These are phyloP conservation scores for Gambusia affinis DNA, from an alignment of 2,113 vertebrate genomes.

Conservation along the genomic window DNA sequence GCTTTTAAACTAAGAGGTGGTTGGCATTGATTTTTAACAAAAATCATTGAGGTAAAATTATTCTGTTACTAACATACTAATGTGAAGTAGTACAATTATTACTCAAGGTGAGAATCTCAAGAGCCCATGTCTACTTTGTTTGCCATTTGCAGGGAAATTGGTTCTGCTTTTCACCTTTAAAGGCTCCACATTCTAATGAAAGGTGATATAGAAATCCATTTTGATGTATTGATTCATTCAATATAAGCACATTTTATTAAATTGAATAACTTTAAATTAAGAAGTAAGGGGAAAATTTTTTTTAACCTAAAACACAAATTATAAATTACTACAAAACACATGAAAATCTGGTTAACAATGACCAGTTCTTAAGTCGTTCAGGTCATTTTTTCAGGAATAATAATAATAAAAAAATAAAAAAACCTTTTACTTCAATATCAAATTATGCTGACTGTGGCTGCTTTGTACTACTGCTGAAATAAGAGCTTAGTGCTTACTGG, in stretches of 20 bases:
- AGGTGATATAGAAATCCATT: not conserved
- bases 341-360: not conserved
- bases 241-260: not conserved
- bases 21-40: too few species aligned
- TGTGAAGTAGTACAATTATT: too few species aligned
- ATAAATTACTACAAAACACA: not conserved
- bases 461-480: conserved; percentile 53
- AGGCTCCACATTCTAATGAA: not conserved
- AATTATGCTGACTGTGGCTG: conserved; percentile 40
- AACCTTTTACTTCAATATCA: conserved; percentile 45
- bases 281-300: too few species aligned
- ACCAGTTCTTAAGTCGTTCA: conserved; percentile 5
- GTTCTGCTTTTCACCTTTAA: not conserved
- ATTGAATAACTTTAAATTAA: not conserved
- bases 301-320: not conserved
- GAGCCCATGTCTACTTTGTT: too few species aligned
- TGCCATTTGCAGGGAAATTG: too few species aligned
- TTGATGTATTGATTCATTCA: not conserved
- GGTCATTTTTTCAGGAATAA: conserved; percentile 2
- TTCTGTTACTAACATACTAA: too few species aligned
- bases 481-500: conserved; percentile 38
- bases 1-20: too few species aligned
- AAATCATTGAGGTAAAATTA: too few species aligned
- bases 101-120: too few species aligned
- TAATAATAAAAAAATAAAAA: not conserved